These are phyloP conservation scores for Symphodus melops DNA, from an alignment of 2,113 vertebrate species.

Conservation along the genomic window DNA sequence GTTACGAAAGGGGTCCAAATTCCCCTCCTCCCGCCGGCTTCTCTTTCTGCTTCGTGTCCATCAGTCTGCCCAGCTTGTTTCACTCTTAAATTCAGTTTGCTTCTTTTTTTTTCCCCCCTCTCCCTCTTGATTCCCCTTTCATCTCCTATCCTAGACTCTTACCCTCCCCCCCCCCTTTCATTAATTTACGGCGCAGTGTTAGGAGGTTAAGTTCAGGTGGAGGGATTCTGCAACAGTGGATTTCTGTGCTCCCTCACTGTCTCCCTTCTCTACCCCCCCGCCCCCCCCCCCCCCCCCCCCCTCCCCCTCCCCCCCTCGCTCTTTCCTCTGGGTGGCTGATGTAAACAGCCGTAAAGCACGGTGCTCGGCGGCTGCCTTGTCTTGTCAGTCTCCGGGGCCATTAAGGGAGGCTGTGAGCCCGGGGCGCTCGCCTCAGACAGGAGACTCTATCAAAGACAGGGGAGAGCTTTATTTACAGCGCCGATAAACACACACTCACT, in stretches of 20 bases:
- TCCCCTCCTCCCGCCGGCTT: conserved; percentile 48
- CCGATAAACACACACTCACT: conserved; percentile 71
- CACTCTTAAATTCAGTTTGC: conserved; percentile 56
- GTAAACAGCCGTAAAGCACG: conserved; percentile 81
- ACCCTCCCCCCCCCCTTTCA: conserved; percentile 21
- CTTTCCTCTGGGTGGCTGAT: conserved; percentile 60
- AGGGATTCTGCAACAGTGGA: conserved; percentile 51
- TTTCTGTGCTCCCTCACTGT: conserved; percentile 17
- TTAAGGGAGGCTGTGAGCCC: conserved; percentile 61
- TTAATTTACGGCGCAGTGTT: conserved; percentile 69
- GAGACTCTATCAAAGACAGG: conserved; percentile 73
- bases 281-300: conserved; percentile 43
- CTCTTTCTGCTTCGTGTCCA: conserved; percentile 70
- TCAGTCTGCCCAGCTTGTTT: conserved; percentile 53
- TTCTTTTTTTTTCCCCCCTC: conserved; percentile 29
- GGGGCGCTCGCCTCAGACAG: conserved; percentile 54
- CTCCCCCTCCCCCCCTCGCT: conserved; percentile 31
- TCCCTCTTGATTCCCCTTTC: conserved; percentile 57
- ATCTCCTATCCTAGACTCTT: conserved; percentile 65
- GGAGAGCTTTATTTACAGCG: conserved; percentile 72
- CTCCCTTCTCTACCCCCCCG: neutral
- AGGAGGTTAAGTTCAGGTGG: conserved; percentile 78
- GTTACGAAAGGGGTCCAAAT: conserved; percentile 60
- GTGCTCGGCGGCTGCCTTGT: conserved; percentile 45
- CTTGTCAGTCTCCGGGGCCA: conserved; percentile 59